Conservation (phyloP, 2,113 vertebrate genomes). For the Grus americana region DNA sequence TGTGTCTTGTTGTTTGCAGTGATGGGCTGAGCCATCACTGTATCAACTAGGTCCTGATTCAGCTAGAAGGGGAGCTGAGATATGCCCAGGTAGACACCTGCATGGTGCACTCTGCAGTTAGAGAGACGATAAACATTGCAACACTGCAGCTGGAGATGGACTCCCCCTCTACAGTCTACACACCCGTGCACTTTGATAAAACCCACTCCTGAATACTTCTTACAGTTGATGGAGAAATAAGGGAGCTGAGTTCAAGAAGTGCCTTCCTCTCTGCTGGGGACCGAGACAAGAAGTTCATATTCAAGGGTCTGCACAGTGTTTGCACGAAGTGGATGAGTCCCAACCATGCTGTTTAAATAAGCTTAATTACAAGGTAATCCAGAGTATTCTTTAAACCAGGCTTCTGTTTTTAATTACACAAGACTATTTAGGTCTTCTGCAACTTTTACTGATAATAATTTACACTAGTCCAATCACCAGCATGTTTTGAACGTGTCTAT, state of each 20-base stretch:
- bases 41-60: fast-evolving
- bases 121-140: not conserved
- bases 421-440: not conserved
- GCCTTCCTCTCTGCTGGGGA: not conserved
- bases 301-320: not conserved
- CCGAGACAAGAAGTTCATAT: not conserved
- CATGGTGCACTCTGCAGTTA: not conserved
- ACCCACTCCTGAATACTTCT: not conserved
- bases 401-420: not conserved
- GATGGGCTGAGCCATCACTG: not conserved
- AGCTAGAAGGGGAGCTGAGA: not conserved
- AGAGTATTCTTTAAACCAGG: not conserved
- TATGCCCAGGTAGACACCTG: not conserved
- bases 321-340: not conserved
- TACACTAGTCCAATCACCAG: not conserved
- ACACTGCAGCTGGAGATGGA: not conserved
- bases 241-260: not conserved
- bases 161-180: not conserved
- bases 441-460: not conserved
- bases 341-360: not conserved
- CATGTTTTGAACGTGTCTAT: not conserved
- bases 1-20: not conserved
- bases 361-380: not conserved
- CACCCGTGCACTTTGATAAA: not conserved
- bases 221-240: not conserved